Evolutionary conservation across 1,140 invertebrate species (phyloP).

Genomic region (Tetramorium alpestre): DNA sequence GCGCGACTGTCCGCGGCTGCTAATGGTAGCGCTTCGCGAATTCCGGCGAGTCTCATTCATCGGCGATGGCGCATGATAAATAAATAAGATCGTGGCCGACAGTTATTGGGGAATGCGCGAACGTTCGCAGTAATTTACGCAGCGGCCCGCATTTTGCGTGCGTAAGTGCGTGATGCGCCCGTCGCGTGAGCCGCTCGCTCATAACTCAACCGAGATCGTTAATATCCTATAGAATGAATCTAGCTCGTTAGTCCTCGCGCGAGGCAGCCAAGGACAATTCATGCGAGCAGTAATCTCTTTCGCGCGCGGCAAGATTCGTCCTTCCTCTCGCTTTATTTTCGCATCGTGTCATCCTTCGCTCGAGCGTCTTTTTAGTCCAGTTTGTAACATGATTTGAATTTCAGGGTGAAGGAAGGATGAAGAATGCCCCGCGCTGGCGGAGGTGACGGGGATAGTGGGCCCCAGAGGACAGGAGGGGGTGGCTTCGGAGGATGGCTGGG

Average conservation of each 20-base stretch:
- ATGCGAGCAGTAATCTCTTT: not conserved
- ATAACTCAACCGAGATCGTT: constrained; percentile 44
- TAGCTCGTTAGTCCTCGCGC: constrained; percentile 31
- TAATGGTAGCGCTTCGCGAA: constrained; percentile 28
- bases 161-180: constrained; percentile 49
- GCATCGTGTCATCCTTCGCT: not conserved
- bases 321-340: constrained; percentile 5
- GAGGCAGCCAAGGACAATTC: not conserved
- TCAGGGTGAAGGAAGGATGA: constrained; percentile 83
- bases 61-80: constrained; percentile 21
- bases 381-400: constrained; percentile 7
- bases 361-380: not conserved
- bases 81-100: constrained; percentile 48
- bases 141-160: constrained; percentile 36
- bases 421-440: constrained; percentile 83
- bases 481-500: constrained; percentile 81
- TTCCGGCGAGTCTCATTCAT: constrained; percentile 39
- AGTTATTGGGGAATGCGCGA: constrained; percentile 51
- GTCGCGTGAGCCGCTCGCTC: constrained; percentile 15
- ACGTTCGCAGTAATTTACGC: constrained; percentile 52
- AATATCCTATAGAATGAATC: constrained; percentile 44
- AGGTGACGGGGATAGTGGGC: constrained; percentile 80
- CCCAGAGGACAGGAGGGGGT: constrained; percentile 73
- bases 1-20: not conserved
- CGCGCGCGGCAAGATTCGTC: not conserved